Evolutionary conservation across 2,888 invertebrate species (phyloP), one percentile per base, ranked within the genome.

Genomic region (Phalera bucephala): DNA sequence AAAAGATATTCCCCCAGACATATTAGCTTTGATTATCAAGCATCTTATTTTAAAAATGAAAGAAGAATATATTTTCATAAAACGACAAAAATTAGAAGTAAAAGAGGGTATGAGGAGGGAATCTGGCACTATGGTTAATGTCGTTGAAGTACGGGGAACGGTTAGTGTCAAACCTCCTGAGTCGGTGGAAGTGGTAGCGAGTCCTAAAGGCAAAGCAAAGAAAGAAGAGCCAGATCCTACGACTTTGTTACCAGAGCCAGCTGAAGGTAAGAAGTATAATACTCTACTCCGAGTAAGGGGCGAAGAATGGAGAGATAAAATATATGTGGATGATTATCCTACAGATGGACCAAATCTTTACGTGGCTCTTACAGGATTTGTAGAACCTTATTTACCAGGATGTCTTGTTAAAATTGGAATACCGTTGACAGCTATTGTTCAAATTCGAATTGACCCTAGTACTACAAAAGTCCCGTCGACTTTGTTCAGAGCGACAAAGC

Each of bases 261-360:
- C 62, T 8, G 80, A 76, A 45, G 80, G 71, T 1, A 88, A 86
- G 42, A 91, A 91, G 53, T 81, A 81, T 46, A 89, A 85, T 48
- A 91, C 91, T 2, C 65, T 61, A 15, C 75, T 91, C 7, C 77
- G 90, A 51, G 78, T 82, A 1, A 76, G 91, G 26, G 91, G 90
- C 7, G 91, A 92, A 62, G 91, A 91, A 60, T 91, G 91, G 91
- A 79, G 87, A 52, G 90, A 91, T 52, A 85, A 81, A 58, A 73
- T 83, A 1, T 91, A 89, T 48, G 76, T 91, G 2, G 90, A 91
- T 36, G 92, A 92, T 45, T 90, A 77, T 44, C 91, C 92, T 0
- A 45, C 55, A 8, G 82, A 90, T 40, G 91, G 91, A 1, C 91
- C 92, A 0, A 82, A 91, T 47, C 57, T 92, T 9, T 92, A 91